Percentiles rank a stretch among this genome's conserved stretches.
These are phyloP conservation scores for Hestina assimilis DNA, from an alignment of 1,140 invertebrate genomes.

Conservation along the genomic window DNA sequence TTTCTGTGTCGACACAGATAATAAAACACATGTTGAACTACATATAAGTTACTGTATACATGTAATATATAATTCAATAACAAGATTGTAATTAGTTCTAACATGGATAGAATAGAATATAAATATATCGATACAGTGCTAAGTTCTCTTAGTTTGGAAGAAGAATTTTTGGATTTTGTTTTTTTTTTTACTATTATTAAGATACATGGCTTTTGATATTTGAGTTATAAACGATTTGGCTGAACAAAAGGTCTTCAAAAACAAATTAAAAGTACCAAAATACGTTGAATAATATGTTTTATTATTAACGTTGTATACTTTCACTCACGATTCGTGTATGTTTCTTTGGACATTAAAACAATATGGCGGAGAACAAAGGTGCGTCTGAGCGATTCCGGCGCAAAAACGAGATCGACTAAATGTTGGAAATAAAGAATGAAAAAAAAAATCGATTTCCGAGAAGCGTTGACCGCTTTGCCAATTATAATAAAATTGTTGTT, in stretches of 20 bases:
- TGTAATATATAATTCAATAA: too few species aligned
- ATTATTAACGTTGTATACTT: constrained; percentile 24
- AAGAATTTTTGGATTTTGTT: too few species aligned
- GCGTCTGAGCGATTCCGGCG: constrained; percentile 48
- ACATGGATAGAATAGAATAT: too few species aligned
- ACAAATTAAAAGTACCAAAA: too few species aligned
- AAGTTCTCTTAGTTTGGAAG: too few species aligned
- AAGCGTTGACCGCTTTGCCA: constrained; percentile 67
- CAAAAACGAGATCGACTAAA: constrained; percentile 67
- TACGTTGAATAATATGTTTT: too few species aligned
- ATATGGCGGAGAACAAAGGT: constrained; percentile 67
- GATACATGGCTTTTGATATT: too few species aligned
- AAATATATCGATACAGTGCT: too few species aligned
- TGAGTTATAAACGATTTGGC: too few species aligned
- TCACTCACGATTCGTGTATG: constrained; percentile 44
- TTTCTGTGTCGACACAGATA: constrained; percentile 56
- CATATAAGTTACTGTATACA: neutral
- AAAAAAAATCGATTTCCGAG: constrained; percentile 64
- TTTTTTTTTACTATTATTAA: too few species aligned
- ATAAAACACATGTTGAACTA: constrained; percentile 10
- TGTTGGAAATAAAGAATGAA: constrained; percentile 58
- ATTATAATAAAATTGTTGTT: constrained; percentile 73
- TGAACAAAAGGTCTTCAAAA: too few species aligned
- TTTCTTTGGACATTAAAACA: constrained; percentile 57
- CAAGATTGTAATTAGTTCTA: too few species aligned